Percentiles rank a stretch among this genome's conserved stretches.
These are phyloP conservation scores for Poliocrania exsul DNA, from an alignment of 2,797 vertebrate genomes.

Conservation along the genomic window DNA sequence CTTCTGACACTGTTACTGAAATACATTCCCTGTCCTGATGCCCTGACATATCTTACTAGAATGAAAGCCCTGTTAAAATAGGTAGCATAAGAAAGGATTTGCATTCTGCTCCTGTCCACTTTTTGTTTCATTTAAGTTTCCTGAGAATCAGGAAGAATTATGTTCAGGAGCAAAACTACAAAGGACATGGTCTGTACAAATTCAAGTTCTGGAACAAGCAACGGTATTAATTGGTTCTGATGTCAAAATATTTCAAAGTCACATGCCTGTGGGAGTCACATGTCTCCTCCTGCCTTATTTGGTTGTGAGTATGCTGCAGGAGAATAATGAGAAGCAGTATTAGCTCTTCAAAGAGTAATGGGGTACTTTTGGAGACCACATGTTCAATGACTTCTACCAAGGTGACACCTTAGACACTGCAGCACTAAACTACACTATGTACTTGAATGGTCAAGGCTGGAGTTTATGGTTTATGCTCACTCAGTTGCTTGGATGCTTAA, in stretches of 20 bases:
- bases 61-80: background rate
- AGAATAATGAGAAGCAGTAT: background rate
- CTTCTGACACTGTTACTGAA: background rate
- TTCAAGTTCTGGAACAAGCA: background rate
- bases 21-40: background rate
- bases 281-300: background rate
- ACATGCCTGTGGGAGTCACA: background rate
- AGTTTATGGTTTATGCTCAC: background rate
- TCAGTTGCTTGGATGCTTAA: background rate
- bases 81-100: background rate
- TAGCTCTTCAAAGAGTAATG: background rate
- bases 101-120: background rate
- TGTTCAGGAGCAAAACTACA: background rate
- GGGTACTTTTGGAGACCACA: background rate
- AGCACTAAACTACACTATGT: background rate
- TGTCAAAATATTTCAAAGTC: constrained; percentile 10
- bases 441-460: constrained; percentile 3
- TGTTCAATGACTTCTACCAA: constrained; percentile 5
- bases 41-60: background rate
- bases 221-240: background rate
- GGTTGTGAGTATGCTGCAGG: background rate
- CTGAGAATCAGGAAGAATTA: background rate
- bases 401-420: background rate
- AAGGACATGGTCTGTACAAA: background rate
- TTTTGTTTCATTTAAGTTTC: background rate